Base-by-base conservation (phyloP, 2,888 invertebrate species). In the Noctua pronuba region DNA sequence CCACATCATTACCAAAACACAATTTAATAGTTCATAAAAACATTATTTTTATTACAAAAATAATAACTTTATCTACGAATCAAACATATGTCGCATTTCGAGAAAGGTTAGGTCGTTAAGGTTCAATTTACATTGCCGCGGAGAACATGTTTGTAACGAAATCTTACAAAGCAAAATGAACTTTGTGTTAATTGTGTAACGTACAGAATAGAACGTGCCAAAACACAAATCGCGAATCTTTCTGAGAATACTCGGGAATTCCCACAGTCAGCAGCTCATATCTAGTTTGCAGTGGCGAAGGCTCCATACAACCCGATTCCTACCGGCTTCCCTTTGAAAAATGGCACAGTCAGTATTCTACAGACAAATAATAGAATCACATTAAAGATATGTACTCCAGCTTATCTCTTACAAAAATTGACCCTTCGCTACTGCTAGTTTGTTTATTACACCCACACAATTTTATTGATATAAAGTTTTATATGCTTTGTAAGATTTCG, bases 51-150 rank as follows among this genome's bases (percentile, higher is more conserved):
- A 78, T 82, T 64, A 74, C 67, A 41, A 35, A 35, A 68, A 66
- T 66, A 72, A 66, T 66, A 73, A 70, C 83, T 62, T 83, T 81
- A 80, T 80, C 75, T 64, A 4, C 8, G n/a, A 31, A 83, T 83
- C 71, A 69, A 79, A 72, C 82, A 79, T 38, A 84, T 83, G 82
- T 75, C 73, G 68, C 28, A 52, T 58, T 55, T 67, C 0, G 1
- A 18, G n/a, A 28, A 79, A 52, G 62, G 66, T 49, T 55, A 13
- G 49, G n/a, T 62, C 60, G n/a, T 21, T 73, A 55, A 73, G 65
- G 41, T 65, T 65, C 65, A 41, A 41, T 41, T 65, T 65, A 65
- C n/a, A 41, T n/a, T 65, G 18, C 18, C n/a, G 18, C 16, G 4
- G 4, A 41, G 13, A n/a, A 16, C 7, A 38, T 65, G 24, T 16